phyloP scores from a whole-genome alignment of 2,113 vertebrate genomes.

The Cepphus grylle region DNA sequence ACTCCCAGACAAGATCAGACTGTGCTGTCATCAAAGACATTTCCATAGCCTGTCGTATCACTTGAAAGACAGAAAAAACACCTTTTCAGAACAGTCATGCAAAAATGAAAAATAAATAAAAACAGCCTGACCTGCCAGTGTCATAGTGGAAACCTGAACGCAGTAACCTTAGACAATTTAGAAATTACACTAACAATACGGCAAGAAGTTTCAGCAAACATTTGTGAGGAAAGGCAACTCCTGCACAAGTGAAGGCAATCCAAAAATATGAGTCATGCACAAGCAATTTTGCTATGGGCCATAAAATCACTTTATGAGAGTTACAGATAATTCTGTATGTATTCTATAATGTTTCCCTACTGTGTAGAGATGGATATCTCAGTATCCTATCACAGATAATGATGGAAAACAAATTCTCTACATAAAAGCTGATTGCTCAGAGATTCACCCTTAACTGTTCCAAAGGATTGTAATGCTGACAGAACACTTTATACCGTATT shows the following conservation, averaged over 20 bases:
- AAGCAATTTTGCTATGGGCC: slow-evolving; percentile 70
- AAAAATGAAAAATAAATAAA: slow-evolving; percentile 66
- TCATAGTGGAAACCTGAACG: slow-evolving; percentile 47
- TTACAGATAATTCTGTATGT: slow-evolving; percentile 69
- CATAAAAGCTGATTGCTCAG: slow-evolving; percentile 67
- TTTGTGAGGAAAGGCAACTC: slow-evolving; percentile 51
- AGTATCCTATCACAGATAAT: slow-evolving; percentile 67
- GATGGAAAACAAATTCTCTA: slow-evolving; percentile 68
- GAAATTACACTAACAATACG: slow-evolving; percentile 62
- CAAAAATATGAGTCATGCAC: slow-evolving; percentile 67
- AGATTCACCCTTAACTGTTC: slow-evolving; percentile 56
- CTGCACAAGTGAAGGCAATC: slow-evolving; percentile 52
- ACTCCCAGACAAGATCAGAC: slow-evolving; percentile 68
- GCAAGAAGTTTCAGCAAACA: slow-evolving; percentile 67
- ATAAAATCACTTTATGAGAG: slow-evolving; percentile 70
- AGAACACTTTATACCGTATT: background rate
- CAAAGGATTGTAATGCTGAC: slow-evolving; percentile 18
- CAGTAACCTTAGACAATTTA: slow-evolving; percentile 58
- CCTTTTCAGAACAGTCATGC: slow-evolving; percentile 13
- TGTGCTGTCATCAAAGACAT: slow-evolving; percentile 53
- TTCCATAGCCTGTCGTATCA: slow-evolving; percentile 61
- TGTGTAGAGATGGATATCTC: slow-evolving; percentile 64
- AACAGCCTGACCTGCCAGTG: slow-evolving; percentile 60
- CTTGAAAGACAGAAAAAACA: slow-evolving; percentile 34
- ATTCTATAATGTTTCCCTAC: slow-evolving; percentile 70